Percentiles rank a stretch among this genome's conserved stretches.
Evolutionary conservation across 2,888 invertebrate species (phyloP).

Genomic region (Hypena proboscidalis): DNA sequence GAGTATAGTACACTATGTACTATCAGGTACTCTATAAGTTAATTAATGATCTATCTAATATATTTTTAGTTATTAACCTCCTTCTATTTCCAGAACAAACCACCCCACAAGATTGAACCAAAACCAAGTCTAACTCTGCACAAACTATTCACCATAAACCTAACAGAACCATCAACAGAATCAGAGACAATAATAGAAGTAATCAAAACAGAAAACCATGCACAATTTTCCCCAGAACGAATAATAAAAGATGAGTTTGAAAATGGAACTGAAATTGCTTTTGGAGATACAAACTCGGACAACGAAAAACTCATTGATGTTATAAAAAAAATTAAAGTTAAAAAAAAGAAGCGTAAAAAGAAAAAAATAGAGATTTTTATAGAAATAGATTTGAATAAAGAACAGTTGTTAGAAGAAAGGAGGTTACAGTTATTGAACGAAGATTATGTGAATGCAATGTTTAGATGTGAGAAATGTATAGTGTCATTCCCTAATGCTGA

Average conservation of each 20-base stretch:
- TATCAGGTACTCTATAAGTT: too few species aligned
- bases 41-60: too few species aligned
- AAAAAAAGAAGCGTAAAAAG: conserved; percentile 19
- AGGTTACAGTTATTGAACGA: conserved; percentile 48
- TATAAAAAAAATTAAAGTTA: conserved; percentile 10
- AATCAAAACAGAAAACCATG: conserved; percentile 11
- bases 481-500: conserved; percentile 68
- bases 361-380: conserved; percentile 42
- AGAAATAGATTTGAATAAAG: conserved; percentile 55
- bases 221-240: not conserved
- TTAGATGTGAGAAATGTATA: conserved; percentile 66
- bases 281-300: conserved; percentile 19
- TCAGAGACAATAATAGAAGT: conserved; percentile 6
- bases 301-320: conserved; percentile 24
- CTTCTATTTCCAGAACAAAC: conserved; percentile 24
- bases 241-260: conserved; percentile 13
- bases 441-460: conserved; percentile 71
- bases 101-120: not conserved
- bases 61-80: too few species aligned
- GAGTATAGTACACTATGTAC: too few species aligned
- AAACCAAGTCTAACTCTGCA: conserved; percentile 17
- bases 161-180: not conserved
- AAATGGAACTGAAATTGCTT: conserved; percentile 6
- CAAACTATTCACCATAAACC: conserved; percentile 15
- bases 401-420: conserved; percentile 64